phyloP scores from a whole-genome alignment of 2,888 invertebrate species.

The Dasypogon diadema region DNA sequence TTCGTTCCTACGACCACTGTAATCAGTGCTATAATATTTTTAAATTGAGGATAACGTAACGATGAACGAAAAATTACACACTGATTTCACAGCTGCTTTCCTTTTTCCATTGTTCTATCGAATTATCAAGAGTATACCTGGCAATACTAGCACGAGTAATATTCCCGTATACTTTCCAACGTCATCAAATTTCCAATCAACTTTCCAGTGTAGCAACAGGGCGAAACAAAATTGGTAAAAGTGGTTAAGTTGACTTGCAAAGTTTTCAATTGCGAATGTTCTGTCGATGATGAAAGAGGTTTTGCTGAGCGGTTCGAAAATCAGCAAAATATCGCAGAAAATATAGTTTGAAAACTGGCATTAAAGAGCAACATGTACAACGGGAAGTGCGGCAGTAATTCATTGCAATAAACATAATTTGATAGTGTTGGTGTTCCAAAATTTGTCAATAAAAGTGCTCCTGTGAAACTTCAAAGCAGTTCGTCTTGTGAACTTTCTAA shows the following conservation, averaged over 20 bases:
- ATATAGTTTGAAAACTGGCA: not conserved
- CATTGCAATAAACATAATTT: not conserved
- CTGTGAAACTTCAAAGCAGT: conserved; percentile 29
- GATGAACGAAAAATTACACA: too few species aligned
- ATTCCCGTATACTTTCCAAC: too few species aligned
- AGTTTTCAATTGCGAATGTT: conserved; percentile 33
- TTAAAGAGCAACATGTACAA: not conserved
- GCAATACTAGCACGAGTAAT: not conserved
- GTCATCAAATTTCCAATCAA: too few species aligned
- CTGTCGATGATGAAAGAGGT: conserved; percentile 17
- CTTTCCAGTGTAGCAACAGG: conserved; percentile 7
- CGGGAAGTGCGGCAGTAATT: conserved; percentile 5
- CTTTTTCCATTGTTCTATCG: too few species aligned
- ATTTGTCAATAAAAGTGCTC: too few species aligned
- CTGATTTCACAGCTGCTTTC: too few species aligned
- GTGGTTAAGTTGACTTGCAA: not conserved
- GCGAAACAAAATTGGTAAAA: conserved; percentile 21
- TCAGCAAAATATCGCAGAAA: not conserved
- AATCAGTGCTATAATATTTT: too few species aligned
- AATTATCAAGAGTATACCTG: not conserved
- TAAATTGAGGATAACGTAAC: too few species aligned
- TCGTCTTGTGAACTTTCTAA: conserved; percentile 2
- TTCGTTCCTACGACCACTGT: too few species aligned
- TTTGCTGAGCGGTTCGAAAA: not conserved
- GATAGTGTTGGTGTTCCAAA: not conserved